Evolutionary conservation across 2,888 invertebrate species (phyloP).

Genomic region (Eumerus sabulonum): DNA sequence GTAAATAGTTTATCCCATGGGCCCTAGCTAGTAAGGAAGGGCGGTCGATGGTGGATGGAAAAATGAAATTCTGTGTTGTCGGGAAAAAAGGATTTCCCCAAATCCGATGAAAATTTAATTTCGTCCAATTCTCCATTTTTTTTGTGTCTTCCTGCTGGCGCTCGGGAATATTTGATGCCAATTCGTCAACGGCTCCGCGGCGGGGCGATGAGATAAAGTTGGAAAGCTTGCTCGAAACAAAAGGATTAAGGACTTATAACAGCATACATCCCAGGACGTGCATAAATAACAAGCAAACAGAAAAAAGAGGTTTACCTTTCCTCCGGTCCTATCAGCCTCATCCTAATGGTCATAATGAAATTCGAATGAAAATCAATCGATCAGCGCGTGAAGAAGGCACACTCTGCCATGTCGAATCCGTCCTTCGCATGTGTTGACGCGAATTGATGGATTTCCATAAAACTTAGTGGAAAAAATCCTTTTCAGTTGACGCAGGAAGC

Average conservation of each 20-base stretch:
- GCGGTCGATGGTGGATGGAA: too few species aligned
- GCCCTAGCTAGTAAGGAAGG: too few species aligned
- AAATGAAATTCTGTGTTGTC: conserved; percentile 50
- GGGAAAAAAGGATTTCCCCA: conserved; percentile 44
- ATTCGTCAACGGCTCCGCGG: conserved; percentile 50
- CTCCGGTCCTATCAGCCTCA: neutral
- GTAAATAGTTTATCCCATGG: conserved; percentile 58
- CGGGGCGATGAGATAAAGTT: conserved; percentile 31
- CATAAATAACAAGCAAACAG: neutral
- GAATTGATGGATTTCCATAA: conserved; percentile 56
- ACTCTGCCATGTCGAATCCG: neutral
- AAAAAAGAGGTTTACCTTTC: too few species aligned
- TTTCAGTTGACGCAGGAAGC: neutral
- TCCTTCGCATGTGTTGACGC: conserved; percentile 34
- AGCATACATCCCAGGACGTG: neutral
- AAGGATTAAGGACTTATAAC: conserved; percentile 37
- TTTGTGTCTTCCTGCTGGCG: neutral
- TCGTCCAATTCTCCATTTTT: conserved; percentile 26
- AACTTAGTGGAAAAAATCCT: conserved; percentile 5
- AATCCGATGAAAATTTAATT: conserved; percentile 63
- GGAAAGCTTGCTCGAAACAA: conserved; percentile 25
- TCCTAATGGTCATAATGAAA: conserved; percentile 51
- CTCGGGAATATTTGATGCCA: conserved; percentile 61
- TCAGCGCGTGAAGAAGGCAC: conserved; percentile 32
- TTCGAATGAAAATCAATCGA: conserved; percentile 56